Evolutionary conservation across 2,113 vertebrate genomes (phyloP).

Genomic region (Ibidorhyncha struthersii): DNA sequence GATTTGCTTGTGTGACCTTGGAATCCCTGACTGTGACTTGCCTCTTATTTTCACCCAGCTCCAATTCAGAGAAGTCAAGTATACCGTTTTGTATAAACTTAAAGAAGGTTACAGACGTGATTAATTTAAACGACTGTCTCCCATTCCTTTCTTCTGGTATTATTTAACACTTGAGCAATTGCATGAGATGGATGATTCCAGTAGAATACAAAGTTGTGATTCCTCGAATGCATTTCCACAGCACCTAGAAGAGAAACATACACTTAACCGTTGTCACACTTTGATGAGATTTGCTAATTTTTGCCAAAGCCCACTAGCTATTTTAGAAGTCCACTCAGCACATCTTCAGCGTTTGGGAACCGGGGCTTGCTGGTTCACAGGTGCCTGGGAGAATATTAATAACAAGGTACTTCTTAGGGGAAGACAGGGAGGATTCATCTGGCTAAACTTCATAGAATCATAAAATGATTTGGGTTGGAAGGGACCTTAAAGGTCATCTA

Average conservation of each 20-base stretch:
- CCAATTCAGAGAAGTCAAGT: background rate
- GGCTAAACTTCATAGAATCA: background rate
- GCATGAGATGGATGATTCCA: background rate
- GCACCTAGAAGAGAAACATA: background rate
- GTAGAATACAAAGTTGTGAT: background rate
- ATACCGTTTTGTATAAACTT: background rate
- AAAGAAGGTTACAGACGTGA: background rate
- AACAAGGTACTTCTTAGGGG: background rate
- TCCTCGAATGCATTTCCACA: background rate
- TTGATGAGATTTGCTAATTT: background rate
- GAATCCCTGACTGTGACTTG: background rate
- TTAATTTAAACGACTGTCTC: background rate
- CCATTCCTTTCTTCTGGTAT: background rate
- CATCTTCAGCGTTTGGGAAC: background rate
- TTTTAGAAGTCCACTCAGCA: background rate
- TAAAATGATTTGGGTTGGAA: background rate
- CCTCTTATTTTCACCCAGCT: background rate
- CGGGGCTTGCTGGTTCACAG: background rate
- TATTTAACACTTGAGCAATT: background rate
- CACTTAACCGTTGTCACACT: background rate
- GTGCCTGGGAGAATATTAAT: background rate
- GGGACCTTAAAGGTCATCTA: background rate
- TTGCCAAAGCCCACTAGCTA: background rate
- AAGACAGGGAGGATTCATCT: background rate
- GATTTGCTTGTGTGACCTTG: conserved; percentile 8